Evolutionary conservation across 2,888 invertebrate genomes (phyloP).

Genomic region (Chaitophorus viminalis): DNA sequence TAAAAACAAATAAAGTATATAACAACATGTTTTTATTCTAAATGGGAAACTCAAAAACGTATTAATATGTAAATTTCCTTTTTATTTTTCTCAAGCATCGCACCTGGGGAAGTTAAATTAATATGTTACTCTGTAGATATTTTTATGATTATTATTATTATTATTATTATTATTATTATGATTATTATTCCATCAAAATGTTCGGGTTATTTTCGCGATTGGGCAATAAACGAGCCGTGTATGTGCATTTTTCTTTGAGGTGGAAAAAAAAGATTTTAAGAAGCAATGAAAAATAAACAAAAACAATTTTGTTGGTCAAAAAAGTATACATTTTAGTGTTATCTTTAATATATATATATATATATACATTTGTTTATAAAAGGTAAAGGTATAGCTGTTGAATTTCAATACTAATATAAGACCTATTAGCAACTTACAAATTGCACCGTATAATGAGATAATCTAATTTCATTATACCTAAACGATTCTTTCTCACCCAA

Average conservation of each 20-base stretch:
- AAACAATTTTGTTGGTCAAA: background rate
- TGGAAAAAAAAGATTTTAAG: background rate
- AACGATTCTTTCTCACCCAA: background rate
- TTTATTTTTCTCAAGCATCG: conserved; percentile 28
- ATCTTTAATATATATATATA: background rate
- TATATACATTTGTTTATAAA: background rate
- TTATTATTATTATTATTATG: conserved; percentile 32
- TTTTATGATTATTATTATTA: background rate
- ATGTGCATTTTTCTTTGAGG: background rate
- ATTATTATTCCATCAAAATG: conserved; percentile 35
- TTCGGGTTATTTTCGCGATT: background rate
- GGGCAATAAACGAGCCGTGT: background rate
- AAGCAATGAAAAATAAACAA: conserved; percentile 23
- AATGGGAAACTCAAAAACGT: conserved; percentile 18
- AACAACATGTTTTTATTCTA: conserved; percentile 8
- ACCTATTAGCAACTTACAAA: background rate
- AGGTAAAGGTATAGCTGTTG: background rate
- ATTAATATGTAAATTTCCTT: conserved; percentile 37
- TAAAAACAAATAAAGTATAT: background rate
- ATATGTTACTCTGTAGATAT: background rate
- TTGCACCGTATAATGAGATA: background rate
- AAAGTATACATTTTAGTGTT: background rate
- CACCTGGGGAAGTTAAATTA: conserved; percentile 7
- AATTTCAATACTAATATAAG: background rate
- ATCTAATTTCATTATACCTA: background rate